phyloP scores from a whole-genome alignment of 2,888 invertebrate species.

The Apotomis turbidana region DNA sequence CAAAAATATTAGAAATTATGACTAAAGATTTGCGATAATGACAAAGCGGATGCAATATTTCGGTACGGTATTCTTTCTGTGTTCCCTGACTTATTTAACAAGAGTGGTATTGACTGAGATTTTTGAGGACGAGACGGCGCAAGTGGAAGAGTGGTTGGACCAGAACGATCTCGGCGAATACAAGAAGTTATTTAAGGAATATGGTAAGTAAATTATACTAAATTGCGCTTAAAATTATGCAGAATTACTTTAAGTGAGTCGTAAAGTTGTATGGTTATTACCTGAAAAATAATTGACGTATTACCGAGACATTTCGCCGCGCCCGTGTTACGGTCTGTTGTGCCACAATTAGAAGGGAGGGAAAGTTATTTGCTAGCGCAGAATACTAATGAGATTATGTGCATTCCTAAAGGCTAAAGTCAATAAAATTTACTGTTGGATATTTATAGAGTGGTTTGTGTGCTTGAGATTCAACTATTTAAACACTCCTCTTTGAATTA shows the following conservation, averaged over 20 bases:
- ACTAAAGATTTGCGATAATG: slow-evolving; percentile 64
- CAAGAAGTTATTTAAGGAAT: slow-evolving; percentile 87
- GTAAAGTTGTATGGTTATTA: slow-evolving; percentile 3
- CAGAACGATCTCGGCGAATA: slow-evolving; percentile 88
- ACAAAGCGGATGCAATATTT: slow-evolving; percentile 67
- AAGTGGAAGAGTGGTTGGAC: slow-evolving; percentile 90
- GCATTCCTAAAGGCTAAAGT: slow-evolving; percentile 21
- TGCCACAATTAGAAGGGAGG: slow-evolving; percentile 18
- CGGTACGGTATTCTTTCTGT: slow-evolving; percentile 65
- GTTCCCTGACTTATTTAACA: slow-evolving; percentile 67
- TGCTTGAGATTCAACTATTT: neutral
- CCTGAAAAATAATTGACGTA: neutral
- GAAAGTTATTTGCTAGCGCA: slow-evolving; percentile 34
- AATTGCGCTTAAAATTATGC: slow-evolving; percentile 15
- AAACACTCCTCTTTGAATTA: too few species aligned
- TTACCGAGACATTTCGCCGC: slow-evolving; percentile 22
- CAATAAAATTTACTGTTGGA: neutral
- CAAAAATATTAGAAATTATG: slow-evolving; percentile 58
- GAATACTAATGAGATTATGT: slow-evolving; percentile 22
- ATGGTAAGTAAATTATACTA: slow-evolving; percentile 83
- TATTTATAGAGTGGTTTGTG: neutral
- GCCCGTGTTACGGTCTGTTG: slow-evolving; percentile 3
- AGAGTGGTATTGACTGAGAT: slow-evolving; percentile 69
- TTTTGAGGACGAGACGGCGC: slow-evolving; percentile 82
- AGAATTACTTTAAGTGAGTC: neutral